These are phyloP conservation scores for Shargacucullia verbasci DNA, from an alignment of 2,888 invertebrate genomes.

Conservation along the genomic window DNA sequence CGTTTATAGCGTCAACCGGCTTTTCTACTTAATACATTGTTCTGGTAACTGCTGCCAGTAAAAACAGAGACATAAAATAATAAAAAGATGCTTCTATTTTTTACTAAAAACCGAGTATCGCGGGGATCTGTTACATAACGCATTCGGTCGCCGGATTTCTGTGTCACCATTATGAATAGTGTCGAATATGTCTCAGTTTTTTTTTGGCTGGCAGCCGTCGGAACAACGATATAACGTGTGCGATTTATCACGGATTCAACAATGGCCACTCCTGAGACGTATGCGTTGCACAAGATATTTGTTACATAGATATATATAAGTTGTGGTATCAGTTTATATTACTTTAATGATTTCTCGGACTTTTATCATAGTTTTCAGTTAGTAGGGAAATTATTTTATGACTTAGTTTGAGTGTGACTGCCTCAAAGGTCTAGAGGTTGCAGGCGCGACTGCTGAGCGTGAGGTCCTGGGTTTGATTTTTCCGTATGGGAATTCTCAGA, in stretches of 20 bases:
- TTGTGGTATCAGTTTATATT: conserved; percentile 19
- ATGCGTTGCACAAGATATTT: conserved; percentile 33
- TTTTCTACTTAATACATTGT: conserved; percentile 18
- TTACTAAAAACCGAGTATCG: conserved; percentile 20
- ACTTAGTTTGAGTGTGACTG: no score
- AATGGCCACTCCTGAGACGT: conserved; percentile 38
- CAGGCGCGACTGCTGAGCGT: no score
- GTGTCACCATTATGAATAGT: conserved; percentile 52
- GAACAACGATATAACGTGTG: conserved; percentile 41
- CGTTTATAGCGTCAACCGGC: no score
- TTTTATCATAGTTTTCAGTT: neutral
- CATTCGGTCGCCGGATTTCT: conserved; percentile 28
- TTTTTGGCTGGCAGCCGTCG: conserved; percentile 39
- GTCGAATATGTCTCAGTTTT: conserved; percentile 53
- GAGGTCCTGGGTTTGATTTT: no score
- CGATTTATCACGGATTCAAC: conserved; percentile 50
- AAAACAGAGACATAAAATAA: conserved; percentile 22
- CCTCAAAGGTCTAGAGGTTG: no score
- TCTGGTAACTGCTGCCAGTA: conserved; percentile 4
- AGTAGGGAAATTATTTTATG: no score
- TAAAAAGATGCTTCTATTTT: conserved; percentile 33
- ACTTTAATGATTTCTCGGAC: neutral
- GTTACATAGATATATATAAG: conserved; percentile 12
- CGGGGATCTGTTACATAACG: conserved; percentile 17
- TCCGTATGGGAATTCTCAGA: no score